Evolutionary conservation across 2,888 invertebrate species (phyloP).

Genomic region (Neuroscelio doddi): DNA sequence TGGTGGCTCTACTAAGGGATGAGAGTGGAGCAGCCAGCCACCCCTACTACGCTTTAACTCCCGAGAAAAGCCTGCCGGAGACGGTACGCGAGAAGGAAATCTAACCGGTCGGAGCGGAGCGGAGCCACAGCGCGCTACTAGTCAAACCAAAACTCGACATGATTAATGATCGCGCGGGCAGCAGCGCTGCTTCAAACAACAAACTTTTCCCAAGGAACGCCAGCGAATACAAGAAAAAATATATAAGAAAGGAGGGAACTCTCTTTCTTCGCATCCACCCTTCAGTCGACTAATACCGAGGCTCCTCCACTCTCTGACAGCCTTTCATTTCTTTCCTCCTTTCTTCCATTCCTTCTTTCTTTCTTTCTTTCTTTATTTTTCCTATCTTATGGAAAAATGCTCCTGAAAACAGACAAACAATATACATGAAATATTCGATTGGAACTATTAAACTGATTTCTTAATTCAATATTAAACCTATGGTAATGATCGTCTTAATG

Average conservation of each 20-base stretch:
- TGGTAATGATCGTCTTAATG: too few species aligned
- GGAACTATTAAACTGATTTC: too few species aligned
- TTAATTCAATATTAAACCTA: too few species aligned
- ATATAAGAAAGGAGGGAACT: slow-evolving; percentile 71
- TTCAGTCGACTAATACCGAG: slow-evolving; percentile 69
- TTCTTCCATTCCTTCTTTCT: slow-evolving; percentile 48
- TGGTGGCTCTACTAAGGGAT: slow-evolving; percentile 39
- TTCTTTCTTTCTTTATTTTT: slow-evolving; percentile 32
- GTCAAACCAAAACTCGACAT: slow-evolving; percentile 74
- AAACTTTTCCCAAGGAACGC: slow-evolving; percentile 78
- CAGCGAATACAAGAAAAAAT: slow-evolving; percentile 67
- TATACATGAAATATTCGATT: slow-evolving; percentile 5
- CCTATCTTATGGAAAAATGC: slow-evolving; percentile 38
- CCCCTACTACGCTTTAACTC: slow-evolving; percentile 34
- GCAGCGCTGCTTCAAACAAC: slow-evolving; percentile 77
- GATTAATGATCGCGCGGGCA: slow-evolving; percentile 75
- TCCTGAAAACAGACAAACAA: slow-evolving; percentile 30
- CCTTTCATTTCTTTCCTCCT: slow-evolving; percentile 66
- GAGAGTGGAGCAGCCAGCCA: slow-evolving; percentile 38
- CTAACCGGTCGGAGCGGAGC: slow-evolving; percentile 41
- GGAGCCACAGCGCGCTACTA: slow-evolving; percentile 57
- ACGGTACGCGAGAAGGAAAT: slow-evolving; percentile 38
- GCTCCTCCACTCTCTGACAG: slow-evolving; percentile 63
- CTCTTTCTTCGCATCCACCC: slow-evolving; percentile 72
- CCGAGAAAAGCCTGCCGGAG: slow-evolving; percentile 43